Evolutionary conservation across 1,140 invertebrate species (phyloP), one percentile per base, ranked within the genome.

Genomic region (Formica selysi): DNA sequence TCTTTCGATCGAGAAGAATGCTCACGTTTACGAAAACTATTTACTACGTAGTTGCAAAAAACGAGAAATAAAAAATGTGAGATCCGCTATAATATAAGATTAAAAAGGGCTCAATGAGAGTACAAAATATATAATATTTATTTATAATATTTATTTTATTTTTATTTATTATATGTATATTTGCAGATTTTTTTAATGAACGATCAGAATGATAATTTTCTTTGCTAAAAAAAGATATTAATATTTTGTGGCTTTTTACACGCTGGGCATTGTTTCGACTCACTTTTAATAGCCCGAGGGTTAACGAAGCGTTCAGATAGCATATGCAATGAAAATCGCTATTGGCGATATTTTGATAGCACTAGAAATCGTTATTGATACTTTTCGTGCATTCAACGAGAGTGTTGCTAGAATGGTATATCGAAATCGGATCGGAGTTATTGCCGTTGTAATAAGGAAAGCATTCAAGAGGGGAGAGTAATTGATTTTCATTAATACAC

Each of bases 311-410:
- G 32, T 29, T 29, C n/a, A 59, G 19, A 32, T 59, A 81, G 26
- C 38, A 36, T 29, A 57, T 41, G 10, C 2, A 13, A 70, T n/a
- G 65, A 51, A 59, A 59, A 71, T 59, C n/a, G 16, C 36, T 73
- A 44, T 44, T 36, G 22, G 26, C 26, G 26, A 41, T 57, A 61
- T 81, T 81, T 71, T 81, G 22, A n/a, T 68, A 70, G 36, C 44
- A 71, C 19, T 32, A n/a, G 22, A 44, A 41, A 59, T 71, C 19
- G 79, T 57, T 70, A 38, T 59, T n/a, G 26, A 48, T 81, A 32
- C 68, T 44, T 74, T 22, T 36, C 10, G 6, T 26, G 26, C 48
- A 44, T 74, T 83, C 13, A 0, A 26, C 6, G 4, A 71, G 32
- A 61, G 29, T 10, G 32, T 57, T 36, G n/a, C n/a, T 29, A 11